Base-by-base conservation (phyloP, 2,888 invertebrate genomes). In the Calameuta filiformis region DNA sequence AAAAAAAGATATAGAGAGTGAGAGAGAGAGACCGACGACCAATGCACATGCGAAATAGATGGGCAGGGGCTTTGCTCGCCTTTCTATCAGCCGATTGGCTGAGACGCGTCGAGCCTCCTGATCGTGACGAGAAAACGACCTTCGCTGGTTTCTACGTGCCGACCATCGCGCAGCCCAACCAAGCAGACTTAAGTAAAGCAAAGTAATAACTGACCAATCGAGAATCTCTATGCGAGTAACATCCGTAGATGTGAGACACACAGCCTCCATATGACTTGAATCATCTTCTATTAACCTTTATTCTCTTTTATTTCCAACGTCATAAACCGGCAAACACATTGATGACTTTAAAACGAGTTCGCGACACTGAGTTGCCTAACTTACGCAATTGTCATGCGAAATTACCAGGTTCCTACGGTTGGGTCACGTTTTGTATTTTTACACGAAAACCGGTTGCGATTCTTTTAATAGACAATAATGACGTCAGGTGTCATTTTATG, bases 1-100 rank as follows among this genome's bases (percentile, higher is more conserved):
- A 69, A 12, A 31, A 31, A 75, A 78, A 78, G 71, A 73, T 76
- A 12, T 31, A 69, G 73, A 76, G 79, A 81, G 75, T 75, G 76
- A 75, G 73, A 68, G 74, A 69, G 68, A 74, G 68, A 74, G 69
- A 75, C 77, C 71, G 69, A 73, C 73, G 69, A 74, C 23, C 79
- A 79, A 74, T 75, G 76, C 37, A 56, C 35, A 75, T 56, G 69
- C 80, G 80, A 79, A 81, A 78, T 81, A 77, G 77, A 75, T 75
- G 76, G 78, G 81, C 76, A 34, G 80, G 74, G 35, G 81, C 80
- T 77, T 78, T 80, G 76, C 77, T 82, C 78, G 78, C 85, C 87
- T 83, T 87, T 88, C 87, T 87, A 85, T 76, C 71, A 77, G 77
- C 12, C 68, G 83, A 88, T 88, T 88, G 88, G 88, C 82, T 85